Base-by-base conservation (phyloP, 30 jellyfish, hydroid and myxozoan genomes). In the Pseudorhiza aurosa region DNA sequence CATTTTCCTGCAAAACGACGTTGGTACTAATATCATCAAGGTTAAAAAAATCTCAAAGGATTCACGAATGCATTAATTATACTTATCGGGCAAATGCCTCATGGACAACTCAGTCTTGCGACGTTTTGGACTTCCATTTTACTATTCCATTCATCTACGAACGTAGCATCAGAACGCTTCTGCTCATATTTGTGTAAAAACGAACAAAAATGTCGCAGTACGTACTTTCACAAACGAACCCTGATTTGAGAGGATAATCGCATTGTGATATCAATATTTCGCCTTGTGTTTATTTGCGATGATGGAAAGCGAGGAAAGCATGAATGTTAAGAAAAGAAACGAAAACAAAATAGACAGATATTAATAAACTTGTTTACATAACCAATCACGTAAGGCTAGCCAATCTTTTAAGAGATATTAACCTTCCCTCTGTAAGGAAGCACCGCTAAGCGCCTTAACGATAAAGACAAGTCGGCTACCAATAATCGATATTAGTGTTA, bases 1-100 rank as follows among this genome's bases (percentile, higher is more conserved):
- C 80, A 9, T 81, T 65, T 32, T 81, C 93, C 85, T 67, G 36
- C 27, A 69, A 42, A 14, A 22, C n/a, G n/a, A n/a, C n/a, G n/a
- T n/a, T n/a, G n/a, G n/a, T n/a, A n/a, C n/a, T n/a, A n/a, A n/a
- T n/a, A n/a, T n/a, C n/a, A n/a, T n/a, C n/a, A n/a, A n/a, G n/a
- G n/a, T n/a, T n/a, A n/a, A n/a, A n/a, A n/a, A n/a, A n/a, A n/a
- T n/a, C n/a, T n/a, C n/a, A n/a, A n/a, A n/a, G n/a, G n/a, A n/a
- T n/a, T n/a, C n/a, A n/a, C n/a, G n/a, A n/a, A n/a, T n/a, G n/a
- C n/a, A n/a, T n/a, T n/a, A n/a, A n/a, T n/a, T n/a, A n/a, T n/a
- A n/a, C n/a, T n/a, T n/a, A n/a, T n/a, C n/a, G n/a, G n/a, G n/a
- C n/a, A n/a, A n/a, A n/a, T n/a, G n/a, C n/a, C n/a, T n/a, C n/a